Evolutionary conservation across 2,888 invertebrate species (phyloP), one percentile per base, ranked within the genome.

Genomic region (Parnassius orleans): DNA sequence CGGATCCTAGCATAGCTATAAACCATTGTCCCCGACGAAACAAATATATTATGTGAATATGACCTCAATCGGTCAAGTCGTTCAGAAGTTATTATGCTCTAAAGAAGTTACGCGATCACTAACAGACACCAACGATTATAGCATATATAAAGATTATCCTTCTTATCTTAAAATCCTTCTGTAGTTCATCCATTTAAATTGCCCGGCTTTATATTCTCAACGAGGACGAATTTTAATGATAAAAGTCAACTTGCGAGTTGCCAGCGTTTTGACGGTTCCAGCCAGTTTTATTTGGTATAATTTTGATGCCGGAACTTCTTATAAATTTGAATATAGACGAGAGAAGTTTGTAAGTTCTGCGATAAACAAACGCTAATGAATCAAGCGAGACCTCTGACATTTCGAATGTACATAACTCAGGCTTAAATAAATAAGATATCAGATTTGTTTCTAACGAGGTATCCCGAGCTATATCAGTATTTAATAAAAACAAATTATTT

Each of bases 331-430:
- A 83, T 81, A 79, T 77, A 79, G 80, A 80, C 76, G 78, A 79
- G 75, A 74, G 63, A 77, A 79, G 76, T 81, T 80, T 68, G 52
- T 61, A 72, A 77, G 74, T 76, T 73, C 74, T 74, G 73, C 53
- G 76, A 78, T 85, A 81, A 81, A 84, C 80, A 79, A 80, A 76
- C 74, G 73, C 70, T 79, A 78, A 79, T 81, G 76, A 83, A 80
- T 83, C 78, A 77, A 75, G 72, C 64, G 74, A 69, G 70, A 70
- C 65, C 57, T 74, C 70, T 70, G 73, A 74, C 78, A 73, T 73
- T 71, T 69, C 67, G 67, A 74, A 71, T 73, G 67, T 64, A 67
- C 66, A 63, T 43, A 65, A 63, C 66, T 72, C 64, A 65, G 72
- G 46, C 12, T 46, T 11, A 46, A 72, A 72, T 73, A 73, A 79